Conservation (phyloP, 2,888 invertebrate genomes). For the Pheosia gnoma region DNA sequence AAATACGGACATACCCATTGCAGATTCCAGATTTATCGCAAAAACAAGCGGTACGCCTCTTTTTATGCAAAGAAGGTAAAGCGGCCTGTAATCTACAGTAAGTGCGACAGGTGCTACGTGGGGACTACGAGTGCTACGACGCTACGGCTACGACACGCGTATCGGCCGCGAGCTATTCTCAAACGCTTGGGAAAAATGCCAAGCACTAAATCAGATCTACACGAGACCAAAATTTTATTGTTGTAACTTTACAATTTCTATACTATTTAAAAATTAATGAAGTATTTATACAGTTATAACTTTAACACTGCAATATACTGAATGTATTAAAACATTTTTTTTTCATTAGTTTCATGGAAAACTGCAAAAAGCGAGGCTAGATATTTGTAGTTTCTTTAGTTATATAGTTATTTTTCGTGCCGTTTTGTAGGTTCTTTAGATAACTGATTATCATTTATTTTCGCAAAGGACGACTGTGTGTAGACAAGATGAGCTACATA, state of each 20-base stretch:
- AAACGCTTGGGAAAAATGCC: slow-evolving; percentile 6
- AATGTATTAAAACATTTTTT: too few species aligned
- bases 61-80: slow-evolving; percentile 57
- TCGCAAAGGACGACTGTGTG: too few species aligned
- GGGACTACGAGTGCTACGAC: slow-evolving; percentile 55
- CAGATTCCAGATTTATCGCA: slow-evolving; percentile 19
- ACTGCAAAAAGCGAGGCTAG: too few species aligned
- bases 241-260: background rate
- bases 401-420: too few species aligned
- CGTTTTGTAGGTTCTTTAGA: too few species aligned
- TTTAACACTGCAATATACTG: too few species aligned
- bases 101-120: slow-evolving; percentile 67
- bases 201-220: slow-evolving; percentile 12
- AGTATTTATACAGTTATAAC: too few species aligned
- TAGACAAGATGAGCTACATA: too few species aligned
- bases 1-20: slow-evolving; percentile 15
- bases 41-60: slow-evolving; percentile 43
- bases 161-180: slow-evolving; percentile 17
- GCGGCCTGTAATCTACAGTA: slow-evolving; percentile 60
- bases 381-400: too few species aligned
- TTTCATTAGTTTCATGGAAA: too few species aligned
- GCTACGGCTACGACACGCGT: slow-evolving; percentile 42
- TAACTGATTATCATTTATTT: too few species aligned
- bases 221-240: background rate
- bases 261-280: too few species aligned